These are phyloP conservation scores for Scylla paramamosain DNA, from an alignment of 1,140 invertebrate species.

Conservation along the genomic window DNA sequence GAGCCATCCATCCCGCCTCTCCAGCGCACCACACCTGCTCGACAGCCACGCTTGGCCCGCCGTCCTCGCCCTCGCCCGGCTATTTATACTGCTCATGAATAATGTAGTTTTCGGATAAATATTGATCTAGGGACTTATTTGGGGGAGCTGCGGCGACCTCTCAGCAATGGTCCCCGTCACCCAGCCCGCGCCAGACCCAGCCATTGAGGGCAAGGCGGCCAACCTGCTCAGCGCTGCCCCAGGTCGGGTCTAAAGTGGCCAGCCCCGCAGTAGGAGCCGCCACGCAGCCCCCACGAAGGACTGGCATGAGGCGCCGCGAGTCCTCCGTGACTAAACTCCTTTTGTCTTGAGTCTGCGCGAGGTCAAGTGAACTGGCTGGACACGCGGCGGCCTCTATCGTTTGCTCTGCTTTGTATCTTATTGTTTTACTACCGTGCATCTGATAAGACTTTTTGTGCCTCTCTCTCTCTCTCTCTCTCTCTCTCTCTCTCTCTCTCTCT, in stretches of 20 bases:
- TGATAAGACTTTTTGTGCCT: neutral
- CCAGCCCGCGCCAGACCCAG: neutral
- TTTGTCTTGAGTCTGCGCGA: neutral
- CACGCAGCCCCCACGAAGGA: too few relatives aligned
- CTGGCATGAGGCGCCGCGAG: too few relatives aligned
- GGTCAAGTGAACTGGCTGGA: too few relatives aligned
- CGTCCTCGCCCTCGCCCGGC: neutral
- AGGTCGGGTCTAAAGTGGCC: too few relatives aligned
- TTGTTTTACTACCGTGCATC: neutral
- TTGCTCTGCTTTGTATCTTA: neutral
- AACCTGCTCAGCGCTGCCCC: too few relatives aligned
- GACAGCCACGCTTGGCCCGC: neutral
- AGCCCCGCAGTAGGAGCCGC: too few relatives aligned
- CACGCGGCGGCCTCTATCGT: too few relatives aligned
- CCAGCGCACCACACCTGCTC: neutral
- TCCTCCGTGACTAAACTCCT: neutral
- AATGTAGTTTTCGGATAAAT: neutral
- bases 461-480: neutral
- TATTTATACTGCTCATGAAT: conserved; percentile 7
- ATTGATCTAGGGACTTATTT: neutral
- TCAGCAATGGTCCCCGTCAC: neutral
- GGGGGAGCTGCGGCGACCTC: neutral
- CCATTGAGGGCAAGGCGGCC: neutral
- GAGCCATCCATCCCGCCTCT: neutral
- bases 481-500: conserved; percentile 10